phyloP scores from a whole-genome alignment of 1,140 invertebrate species.

The Penaeus japonicus region DNA sequence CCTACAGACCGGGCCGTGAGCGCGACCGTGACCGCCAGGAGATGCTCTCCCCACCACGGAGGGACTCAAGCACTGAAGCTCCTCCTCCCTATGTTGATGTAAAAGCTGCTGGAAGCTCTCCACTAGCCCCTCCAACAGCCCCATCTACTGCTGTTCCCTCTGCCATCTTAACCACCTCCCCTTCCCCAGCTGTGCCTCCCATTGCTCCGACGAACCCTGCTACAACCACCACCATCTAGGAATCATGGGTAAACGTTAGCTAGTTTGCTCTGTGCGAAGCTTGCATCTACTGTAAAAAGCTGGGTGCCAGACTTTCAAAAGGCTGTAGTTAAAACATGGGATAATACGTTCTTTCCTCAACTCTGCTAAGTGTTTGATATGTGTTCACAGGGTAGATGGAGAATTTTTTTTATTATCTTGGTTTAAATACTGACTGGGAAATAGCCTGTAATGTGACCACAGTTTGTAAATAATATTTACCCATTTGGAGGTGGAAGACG shows the following conservation, averaged over 20 bases:
- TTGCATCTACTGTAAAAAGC: no score
- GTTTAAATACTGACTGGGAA: background rate
- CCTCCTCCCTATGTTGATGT: constrained; percentile 43
- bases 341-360: background rate
- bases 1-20: constrained; percentile 82
- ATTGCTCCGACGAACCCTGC: constrained; percentile 2
- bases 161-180: background rate
- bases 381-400: background rate
- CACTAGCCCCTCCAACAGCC: background rate
- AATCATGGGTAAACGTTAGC: background rate
- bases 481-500: no score
- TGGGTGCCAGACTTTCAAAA: background rate
- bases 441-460: background rate
- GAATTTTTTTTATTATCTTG: background rate
- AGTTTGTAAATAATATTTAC: no score
- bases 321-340: background rate
- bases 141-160: background rate
- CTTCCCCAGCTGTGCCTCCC: background rate
- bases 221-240: background rate
- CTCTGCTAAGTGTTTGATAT: background rate
- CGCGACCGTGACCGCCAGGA: constrained; percentile 79
- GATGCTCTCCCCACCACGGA: constrained; percentile 70
- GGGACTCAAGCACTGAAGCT: constrained; percentile 47
- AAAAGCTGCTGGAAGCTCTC: background rate
- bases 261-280: no score